Evolutionary conservation across 2,797 vertebrate genomes (phyloP).

Genomic region (Chiropotes sagulatus): DNA sequence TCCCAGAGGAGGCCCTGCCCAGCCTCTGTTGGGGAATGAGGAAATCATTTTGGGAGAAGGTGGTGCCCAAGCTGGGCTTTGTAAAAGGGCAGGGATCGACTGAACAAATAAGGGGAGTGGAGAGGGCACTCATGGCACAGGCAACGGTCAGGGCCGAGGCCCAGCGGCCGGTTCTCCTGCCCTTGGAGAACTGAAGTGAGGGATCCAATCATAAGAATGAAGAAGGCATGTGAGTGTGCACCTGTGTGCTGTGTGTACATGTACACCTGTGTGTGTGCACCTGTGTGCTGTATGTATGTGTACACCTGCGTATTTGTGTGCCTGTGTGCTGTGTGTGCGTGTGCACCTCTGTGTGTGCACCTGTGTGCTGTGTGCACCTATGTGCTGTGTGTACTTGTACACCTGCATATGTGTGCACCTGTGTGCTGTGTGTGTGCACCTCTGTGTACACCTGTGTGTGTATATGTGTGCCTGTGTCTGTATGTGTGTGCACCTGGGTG

Average conservation of each 20-base stretch:
- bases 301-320: not conserved
- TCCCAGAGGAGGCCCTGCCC: not conserved
- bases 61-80: not conserved
- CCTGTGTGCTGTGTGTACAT: no score
- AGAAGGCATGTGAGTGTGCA: no score
- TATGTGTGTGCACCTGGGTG: not conserved
- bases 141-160: not conserved
- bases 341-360: no score
- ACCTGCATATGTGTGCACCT: no score
- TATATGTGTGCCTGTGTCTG: not conserved
- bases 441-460: no score
- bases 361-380: no score
- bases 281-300: no score
- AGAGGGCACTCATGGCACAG: not conserved
- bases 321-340: no score
- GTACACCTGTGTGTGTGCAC: no score
- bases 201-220: not conserved
- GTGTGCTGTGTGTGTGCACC: no score
- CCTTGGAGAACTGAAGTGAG: not conserved
- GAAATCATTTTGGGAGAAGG: not conserved
- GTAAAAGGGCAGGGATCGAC: no score
- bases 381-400: accelerated
- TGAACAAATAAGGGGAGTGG: not conserved
- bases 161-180: accelerated
- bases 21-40: not conserved